phyloP scores from a whole-genome alignment of 2,888 invertebrate genomes.

The Heliconius erato region DNA sequence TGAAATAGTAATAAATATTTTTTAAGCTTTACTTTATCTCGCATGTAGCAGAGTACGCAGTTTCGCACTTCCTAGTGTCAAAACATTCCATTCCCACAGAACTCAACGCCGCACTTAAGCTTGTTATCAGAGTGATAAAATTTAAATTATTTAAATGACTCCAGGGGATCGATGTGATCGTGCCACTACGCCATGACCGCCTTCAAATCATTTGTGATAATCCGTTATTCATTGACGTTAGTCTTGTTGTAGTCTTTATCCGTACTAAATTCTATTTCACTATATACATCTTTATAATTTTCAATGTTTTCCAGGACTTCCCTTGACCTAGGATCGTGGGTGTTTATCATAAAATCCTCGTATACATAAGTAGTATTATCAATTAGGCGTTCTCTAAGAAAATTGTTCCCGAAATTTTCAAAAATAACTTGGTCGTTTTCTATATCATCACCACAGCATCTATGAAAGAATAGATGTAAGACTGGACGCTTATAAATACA shows the following conservation, averaged over 20 bases:
- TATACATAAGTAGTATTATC: constrained; percentile 46
- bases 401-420: constrained; percentile 74
- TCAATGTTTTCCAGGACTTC: background rate
- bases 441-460: constrained; percentile 74
- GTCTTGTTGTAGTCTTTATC: background rate
- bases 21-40: too few species aligned
- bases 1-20: background rate
- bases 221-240: background rate
- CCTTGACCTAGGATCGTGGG: constrained; percentile 42
- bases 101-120: too few species aligned
- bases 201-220: too few species aligned
- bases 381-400: constrained; percentile 69
- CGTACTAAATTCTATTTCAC: constrained; percentile 22
- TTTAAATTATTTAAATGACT: too few species aligned
- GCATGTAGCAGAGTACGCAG: too few species aligned
- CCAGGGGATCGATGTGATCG: too few species aligned
- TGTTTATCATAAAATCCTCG: constrained; percentile 30
- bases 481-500: constrained; percentile 74
- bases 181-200: too few species aligned
- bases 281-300: background rate
- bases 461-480: constrained; percentile 69
- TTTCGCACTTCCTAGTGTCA: too few species aligned
- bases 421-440: constrained; percentile 76
- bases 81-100: too few species aligned
- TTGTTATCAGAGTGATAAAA: too few species aligned